Conservation (phyloP, 2,797 vertebrate species). For the Synaphobranchus kaupii region DNA sequence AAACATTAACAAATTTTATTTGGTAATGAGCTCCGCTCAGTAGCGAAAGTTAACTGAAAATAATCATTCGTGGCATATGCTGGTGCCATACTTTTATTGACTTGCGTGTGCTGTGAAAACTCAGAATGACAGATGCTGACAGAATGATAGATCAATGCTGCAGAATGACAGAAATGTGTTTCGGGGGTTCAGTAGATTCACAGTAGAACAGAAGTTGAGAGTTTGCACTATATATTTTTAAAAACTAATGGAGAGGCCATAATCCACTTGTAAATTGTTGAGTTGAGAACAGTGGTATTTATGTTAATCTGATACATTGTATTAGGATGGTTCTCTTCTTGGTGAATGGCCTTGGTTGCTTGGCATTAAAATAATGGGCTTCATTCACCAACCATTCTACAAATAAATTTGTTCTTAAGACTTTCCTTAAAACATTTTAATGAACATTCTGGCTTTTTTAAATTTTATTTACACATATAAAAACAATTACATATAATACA, state of each 20-base stretch:
- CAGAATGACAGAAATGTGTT: background rate
- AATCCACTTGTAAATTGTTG: background rate
- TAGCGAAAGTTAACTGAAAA: background rate
- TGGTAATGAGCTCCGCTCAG: too few species aligned
- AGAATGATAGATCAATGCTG: too few species aligned
- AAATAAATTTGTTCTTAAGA: too few species aligned
- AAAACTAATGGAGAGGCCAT: conserved; percentile 36
- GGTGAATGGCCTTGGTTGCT: too few species aligned
- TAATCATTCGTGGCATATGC: background rate
- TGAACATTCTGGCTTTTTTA: too few species aligned
- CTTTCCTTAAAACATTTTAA: too few species aligned
- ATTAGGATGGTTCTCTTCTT: too few species aligned
- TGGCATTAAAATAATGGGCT: too few species aligned
- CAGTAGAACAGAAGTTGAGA: conserved; percentile 29
- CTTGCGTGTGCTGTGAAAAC: background rate
- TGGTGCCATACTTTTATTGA: background rate
- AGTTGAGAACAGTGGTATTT: background rate
- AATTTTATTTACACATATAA: too few species aligned
- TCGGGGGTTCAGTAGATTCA: background rate
- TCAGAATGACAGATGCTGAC: too few species aligned
- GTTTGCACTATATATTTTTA: conserved; percentile 52
- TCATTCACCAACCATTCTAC: too few species aligned
- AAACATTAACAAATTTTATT: background rate
- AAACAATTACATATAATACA: too few species aligned
- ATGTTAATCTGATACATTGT: background rate